Base-by-base conservation (phyloP, 2,113 vertebrate species). In the Shinisaurus crocodilurus region DNA sequence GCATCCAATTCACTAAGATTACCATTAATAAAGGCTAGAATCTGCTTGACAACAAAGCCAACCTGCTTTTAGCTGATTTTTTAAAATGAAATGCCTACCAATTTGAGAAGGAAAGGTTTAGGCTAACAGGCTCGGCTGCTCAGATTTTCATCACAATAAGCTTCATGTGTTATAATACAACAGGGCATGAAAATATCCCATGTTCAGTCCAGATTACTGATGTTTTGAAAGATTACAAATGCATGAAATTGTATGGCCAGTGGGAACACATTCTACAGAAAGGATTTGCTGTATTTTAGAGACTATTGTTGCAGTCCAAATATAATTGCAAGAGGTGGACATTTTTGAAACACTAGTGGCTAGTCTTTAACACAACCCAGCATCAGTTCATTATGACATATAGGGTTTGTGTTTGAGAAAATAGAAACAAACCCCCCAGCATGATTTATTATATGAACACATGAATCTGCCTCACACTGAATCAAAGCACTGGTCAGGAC, bases 1-100 rank as follows among this genome's bases (percentile, higher is more conserved):
- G 34, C 20, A 77, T 79, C 86, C 63, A 69, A 70, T 79, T 88
- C 63, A 60, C 13, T 60, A 88, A 85, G 40, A 37, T 67, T 89
- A 87, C 54, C 45, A 69, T 54, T 45, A 40, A 69, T 70, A 82
- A 90, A 40, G 72, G 48, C 50, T 57, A 67, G 63, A 84, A 48
- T 88, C 60, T 57, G 60, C 48, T 50, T 84, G 45, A 69, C 50
- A 60, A 75, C 69, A 45, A 74, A 40, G n/a, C 67, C 79, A 89
- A 74, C 82, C 80, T 75, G 57, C 18, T 60, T 45, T 83, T 32
- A 74, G 18, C 40, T 76, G 50, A 37, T 63, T 86, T 72, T 88
- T 50, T 50, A 0, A 5, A 43, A 40, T 74, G 12, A 34, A 74
- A 75, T 75, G 85, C 15, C n/a, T 37, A 60, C 83, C 16, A 18